These are phyloP conservation scores for Chrysaora quinquecirrha DNA, from an alignment of 30 jellyfish, hydroid and myxozoan genomes.

Conservation along the genomic window DNA sequence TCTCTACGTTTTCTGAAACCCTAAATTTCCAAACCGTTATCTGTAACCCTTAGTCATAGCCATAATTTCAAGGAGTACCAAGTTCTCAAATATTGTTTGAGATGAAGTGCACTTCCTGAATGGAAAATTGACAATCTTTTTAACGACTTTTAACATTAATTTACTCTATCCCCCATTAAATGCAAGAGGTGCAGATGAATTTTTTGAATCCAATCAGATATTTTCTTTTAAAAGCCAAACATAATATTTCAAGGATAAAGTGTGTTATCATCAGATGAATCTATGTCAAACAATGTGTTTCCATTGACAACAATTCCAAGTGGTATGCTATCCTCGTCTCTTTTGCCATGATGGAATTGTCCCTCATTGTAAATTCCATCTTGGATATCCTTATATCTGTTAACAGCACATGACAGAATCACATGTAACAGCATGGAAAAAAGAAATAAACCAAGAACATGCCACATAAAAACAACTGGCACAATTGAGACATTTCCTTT, in stretches of 20 bases:
- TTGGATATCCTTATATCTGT: slow-evolving; percentile 6
- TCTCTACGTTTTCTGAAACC: too few relatives aligned
- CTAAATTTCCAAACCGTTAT: too few relatives aligned
- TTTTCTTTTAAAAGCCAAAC: too few relatives aligned
- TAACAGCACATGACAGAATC: slow-evolving; percentile 26
- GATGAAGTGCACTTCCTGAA: too few relatives aligned
- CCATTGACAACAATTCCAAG: slow-evolving; percentile 65
- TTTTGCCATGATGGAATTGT: neutral
- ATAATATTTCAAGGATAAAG: slow-evolving; percentile 47
- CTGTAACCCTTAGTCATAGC: too few relatives aligned
- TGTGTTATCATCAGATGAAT: slow-evolving; percentile 31
- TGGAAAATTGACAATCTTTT: too few relatives aligned
- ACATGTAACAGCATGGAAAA: slow-evolving; percentile 13
- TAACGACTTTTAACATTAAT: too few relatives aligned
- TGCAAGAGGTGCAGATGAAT: too few relatives aligned
- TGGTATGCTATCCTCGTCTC: slow-evolving; percentile 57
- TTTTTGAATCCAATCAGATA: too few relatives aligned
- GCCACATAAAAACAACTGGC: slow-evolving; percentile 56
- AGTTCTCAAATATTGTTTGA: too few relatives aligned
- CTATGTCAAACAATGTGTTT: slow-evolving; percentile 33
- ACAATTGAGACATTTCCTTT: slow-evolving; percentile 26
- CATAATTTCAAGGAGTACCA: too few relatives aligned
- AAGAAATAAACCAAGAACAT: slow-evolving; percentile 11
- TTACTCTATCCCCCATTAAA: too few relatives aligned
- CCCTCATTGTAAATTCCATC: slow-evolving; percentile 24